These are phyloP conservation scores for Illadopsis cleaveri DNA, from an alignment of 2,113 vertebrate genomes.

Conservation along the genomic window DNA sequence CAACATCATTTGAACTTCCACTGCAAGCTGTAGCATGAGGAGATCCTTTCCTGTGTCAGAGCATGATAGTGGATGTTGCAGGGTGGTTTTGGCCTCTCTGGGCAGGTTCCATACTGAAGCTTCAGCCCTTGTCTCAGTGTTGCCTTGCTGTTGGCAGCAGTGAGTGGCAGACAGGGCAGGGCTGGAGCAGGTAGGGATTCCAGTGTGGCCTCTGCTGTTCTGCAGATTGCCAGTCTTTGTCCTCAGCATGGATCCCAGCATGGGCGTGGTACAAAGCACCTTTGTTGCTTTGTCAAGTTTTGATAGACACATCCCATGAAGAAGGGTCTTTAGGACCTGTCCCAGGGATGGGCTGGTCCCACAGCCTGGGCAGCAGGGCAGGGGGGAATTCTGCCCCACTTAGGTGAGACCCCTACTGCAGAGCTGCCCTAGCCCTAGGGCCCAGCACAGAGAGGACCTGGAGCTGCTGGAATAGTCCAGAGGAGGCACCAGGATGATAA, in stretches of 20 bases:
- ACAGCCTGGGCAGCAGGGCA: background rate
- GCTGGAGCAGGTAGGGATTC: background rate
- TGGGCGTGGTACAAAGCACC: fast-evolving
- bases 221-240: background rate
- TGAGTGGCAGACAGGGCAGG: fast-evolving
- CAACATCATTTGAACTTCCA: fast-evolving
- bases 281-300: background rate
- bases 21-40: background rate
- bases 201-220: background rate
- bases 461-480: background rate
- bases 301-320: background rate
- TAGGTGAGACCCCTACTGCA: background rate
- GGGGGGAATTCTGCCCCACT: background rate
- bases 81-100: background rate
- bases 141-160: fast-evolving
- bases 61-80: fast-evolving
- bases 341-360: background rate
- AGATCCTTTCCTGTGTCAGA: background rate
- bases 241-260: background rate
- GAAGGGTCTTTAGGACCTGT: background rate
- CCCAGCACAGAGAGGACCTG: background rate
- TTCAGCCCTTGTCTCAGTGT: background rate
- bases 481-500: background rate
- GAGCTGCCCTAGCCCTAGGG: background rate
- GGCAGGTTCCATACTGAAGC: background rate